Conservation (phyloP, 2,113 vertebrate genomes). For the Eubucco bourcierii region DNA sequence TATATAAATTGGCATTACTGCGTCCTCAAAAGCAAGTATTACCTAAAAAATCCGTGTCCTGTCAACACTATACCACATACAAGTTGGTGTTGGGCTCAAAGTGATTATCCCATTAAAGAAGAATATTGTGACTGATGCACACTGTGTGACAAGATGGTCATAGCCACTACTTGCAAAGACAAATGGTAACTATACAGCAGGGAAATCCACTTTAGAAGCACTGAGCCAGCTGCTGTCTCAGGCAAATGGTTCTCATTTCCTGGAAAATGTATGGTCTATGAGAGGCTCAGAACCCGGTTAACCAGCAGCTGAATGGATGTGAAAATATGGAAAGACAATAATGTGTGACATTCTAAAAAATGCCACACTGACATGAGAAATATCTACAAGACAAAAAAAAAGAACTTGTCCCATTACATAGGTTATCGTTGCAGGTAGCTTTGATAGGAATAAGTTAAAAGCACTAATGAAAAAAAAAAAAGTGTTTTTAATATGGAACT, state of each 20-base stretch:
- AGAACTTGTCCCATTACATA: not conserved
- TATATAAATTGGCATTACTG: not conserved
- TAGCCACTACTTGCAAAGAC: not conserved
- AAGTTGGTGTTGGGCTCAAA: not conserved
- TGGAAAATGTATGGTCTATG: not conserved
- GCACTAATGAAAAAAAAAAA: not conserved
- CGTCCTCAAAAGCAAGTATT: not conserved
- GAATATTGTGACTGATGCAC: not conserved
- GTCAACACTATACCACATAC: not conserved
- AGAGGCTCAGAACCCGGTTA: not conserved
- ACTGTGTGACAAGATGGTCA: not conserved
- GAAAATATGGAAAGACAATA: not conserved
- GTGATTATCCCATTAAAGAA: not conserved
- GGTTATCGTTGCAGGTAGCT: not conserved
- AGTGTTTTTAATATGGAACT: not conserved
- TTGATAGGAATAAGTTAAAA: not conserved
- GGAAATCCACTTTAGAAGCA: not conserved
- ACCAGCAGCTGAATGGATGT: not conserved
- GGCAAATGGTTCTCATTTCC: slow-evolving; percentile 40
- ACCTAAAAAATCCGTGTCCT: not conserved
- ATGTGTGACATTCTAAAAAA: not conserved
- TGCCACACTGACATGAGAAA: not conserved
- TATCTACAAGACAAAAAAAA: not conserved
- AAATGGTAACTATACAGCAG: not conserved
- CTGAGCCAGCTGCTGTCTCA: not conserved